Base-by-base conservation (phyloP, 64 coral and sea anemone species). In the Cladopsammia gracilis region DNA sequence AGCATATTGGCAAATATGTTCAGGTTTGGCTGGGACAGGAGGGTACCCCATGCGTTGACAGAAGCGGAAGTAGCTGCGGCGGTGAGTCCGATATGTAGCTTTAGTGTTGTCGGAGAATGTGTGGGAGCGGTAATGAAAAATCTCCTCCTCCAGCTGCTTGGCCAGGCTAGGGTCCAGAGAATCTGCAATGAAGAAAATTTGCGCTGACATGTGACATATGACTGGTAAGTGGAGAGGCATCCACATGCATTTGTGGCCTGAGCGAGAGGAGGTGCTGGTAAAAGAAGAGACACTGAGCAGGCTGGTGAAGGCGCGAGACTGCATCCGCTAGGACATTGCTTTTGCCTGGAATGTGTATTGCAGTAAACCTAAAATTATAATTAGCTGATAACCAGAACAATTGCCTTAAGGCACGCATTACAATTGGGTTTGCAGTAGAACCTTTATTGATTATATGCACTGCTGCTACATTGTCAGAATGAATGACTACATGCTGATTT, bases 1-100 rank as follows among this genome's bases (percentile, higher is more conserved):
- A 74, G 49, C 86, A 74, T 88, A 88, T 45, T 74, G 86, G 49
- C 16, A 60, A n/a, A 88, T 52, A 43, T 88, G 86, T 76, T 18
- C 68, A 34, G 48, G 25, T 57, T 88, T 69, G 10, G 54, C 45
- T 52, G 86, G 86, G 10, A 88, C 62, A 2, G 70, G 86, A n/a
- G n/a, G 62, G 19, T 74, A 88, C n/a, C 49, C 86, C 86, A 88
- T 88, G 64, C 9, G 56, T 1, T 20, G 18, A 20, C 86, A 88
- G 26, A 88, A 88, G 8, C 86, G 67, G 7, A 75, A 56, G 18
- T 56, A 88, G 71, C 45, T 74, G 64, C 34, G 75, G 16, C 86
- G 49, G 49, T 88, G 86, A 15, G 83, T 87, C 2, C 48, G 7
- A 69, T 87, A 87, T 11, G 83, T 87, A 22, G 69, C 0, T 49